These are phyloP conservation scores for Nysson spinosus DNA, from an alignment of 2,888 invertebrate species.

Conservation along the genomic window DNA sequence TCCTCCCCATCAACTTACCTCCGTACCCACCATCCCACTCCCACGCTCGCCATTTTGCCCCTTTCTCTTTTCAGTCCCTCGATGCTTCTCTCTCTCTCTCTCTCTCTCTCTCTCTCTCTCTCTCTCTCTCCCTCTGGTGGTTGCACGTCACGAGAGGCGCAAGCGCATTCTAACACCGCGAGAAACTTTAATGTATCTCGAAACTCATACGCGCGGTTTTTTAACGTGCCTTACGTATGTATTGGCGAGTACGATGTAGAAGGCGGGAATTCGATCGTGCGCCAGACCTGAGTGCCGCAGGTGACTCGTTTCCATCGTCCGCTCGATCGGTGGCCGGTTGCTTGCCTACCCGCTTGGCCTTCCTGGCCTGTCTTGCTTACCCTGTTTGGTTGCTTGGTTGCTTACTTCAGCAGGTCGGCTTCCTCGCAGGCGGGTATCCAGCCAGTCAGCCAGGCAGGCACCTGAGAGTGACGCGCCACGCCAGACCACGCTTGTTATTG, in stretches of 20 bases:
- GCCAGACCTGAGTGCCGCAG: constrained; percentile 56
- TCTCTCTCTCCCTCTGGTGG: constrained; percentile 5
- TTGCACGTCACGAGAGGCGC: constrained; percentile 49
- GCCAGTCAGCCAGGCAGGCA: constrained; percentile 49
- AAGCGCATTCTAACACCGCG: constrained; percentile 31
- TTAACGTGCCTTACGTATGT: constrained; percentile 46
- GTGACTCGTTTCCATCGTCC: constrained; percentile 65
- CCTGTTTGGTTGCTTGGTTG: constrained; percentile 20
- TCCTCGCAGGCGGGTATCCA: constrained; percentile 48
- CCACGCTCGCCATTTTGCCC: constrained; percentile 40
- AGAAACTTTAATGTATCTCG: constrained; percentile 32
- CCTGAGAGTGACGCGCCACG: constrained; percentile 69
- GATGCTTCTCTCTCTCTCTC: constrained; percentile 21
- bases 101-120: constrained; percentile 1
- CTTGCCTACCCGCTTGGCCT: constrained; percentile 50
- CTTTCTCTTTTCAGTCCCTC: no score
- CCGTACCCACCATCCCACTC: constrained; percentile 20
- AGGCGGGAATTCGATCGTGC: constrained; percentile 64
- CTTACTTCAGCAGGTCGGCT: constrained; percentile 59
- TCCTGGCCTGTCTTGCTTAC: constrained; percentile 37
- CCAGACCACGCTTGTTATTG: constrained; percentile 75
- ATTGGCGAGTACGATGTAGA: constrained; percentile 30
- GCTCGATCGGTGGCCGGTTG: constrained; percentile 65
- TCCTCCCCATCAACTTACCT: constrained; percentile 28
- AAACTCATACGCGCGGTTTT: constrained; percentile 16